Conservation (phyloP, 2,797 vertebrate genomes). For the Sebastiscus albofasciatus region DNA sequence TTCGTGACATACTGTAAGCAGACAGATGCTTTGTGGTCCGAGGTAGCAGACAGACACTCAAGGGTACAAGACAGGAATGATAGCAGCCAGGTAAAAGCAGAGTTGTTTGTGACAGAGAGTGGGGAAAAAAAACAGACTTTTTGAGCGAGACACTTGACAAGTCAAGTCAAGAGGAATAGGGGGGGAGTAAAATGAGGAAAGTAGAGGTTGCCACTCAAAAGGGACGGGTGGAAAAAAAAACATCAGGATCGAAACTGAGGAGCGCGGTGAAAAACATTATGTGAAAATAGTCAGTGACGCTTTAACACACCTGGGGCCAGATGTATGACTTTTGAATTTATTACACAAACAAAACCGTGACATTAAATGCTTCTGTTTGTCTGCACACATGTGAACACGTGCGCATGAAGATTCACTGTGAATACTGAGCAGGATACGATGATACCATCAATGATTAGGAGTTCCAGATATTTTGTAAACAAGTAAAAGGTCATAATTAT, state of each 20-base stretch:
- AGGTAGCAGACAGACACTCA: constrained; percentile 27
- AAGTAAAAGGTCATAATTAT: constrained; percentile 49
- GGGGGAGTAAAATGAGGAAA: constrained; percentile 31
- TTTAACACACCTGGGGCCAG: constrained; percentile 10
- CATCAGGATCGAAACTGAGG: constrained; percentile 28
- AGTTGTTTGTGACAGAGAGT: constrained; percentile 26
- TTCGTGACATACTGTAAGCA: neutral
- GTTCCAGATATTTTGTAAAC: constrained; percentile 41
- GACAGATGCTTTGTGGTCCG: constrained; percentile 4
- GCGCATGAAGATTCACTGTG: neutral
- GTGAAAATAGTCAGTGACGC: constrained; percentile 13
- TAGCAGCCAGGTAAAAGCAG: constrained; percentile 10
- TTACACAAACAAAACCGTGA: constrained; percentile 21
- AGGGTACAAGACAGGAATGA: constrained; percentile 36
- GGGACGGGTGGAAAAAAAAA: constrained; percentile 43
- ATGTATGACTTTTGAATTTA: constrained; percentile 15
- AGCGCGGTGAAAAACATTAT: constrained; percentile 19
- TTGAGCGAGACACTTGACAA: constrained; percentile 37
- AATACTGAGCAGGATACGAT: constrained; percentile 1
- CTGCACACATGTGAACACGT: neutral
- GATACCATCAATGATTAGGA: constrained; percentile 15
- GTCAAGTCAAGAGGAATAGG: constrained; percentile 39
- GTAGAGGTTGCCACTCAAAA: constrained; percentile 58
- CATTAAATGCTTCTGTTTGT: neutral
- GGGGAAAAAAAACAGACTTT: neutral